A percentile compares a stretch with the other conserved stretches of the same genome.
phyloP scores from a whole-genome alignment of 2,113 vertebrate genomes.

The Candoia aspera region DNA sequence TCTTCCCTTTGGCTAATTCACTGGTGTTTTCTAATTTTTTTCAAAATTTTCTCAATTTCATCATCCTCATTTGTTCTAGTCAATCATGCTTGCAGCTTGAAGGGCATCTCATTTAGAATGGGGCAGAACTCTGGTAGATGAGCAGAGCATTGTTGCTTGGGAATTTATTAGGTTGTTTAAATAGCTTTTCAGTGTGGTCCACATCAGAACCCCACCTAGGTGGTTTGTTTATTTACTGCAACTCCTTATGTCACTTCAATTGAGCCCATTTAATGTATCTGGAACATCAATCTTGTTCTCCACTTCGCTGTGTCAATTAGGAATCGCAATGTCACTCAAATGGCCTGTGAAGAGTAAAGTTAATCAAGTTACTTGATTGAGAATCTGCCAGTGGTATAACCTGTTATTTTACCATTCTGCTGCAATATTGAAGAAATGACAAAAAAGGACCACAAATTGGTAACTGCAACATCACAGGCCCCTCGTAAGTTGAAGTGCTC shows the following conservation, averaged over 20 bases:
- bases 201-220: not conserved
- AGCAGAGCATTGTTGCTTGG: not conserved
- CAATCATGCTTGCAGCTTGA: conserved; percentile 13
- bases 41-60: not conserved
- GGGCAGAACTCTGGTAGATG: not conserved
- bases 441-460: conserved; percentile 39
- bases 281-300: conserved; percentile 38
- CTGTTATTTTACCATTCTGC: conserved; percentile 42
- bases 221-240: not conserved
- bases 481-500: conserved; percentile 31
- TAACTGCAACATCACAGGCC: conserved; percentile 43
- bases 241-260: not conserved
- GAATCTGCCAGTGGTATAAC: conserved; percentile 33
- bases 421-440: conserved; percentile 41
- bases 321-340: conserved; percentile 41
- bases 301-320: conserved; percentile 17
- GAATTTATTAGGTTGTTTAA: conserved; percentile 32
- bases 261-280: conserved; percentile 13
- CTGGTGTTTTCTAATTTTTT: not conserved
- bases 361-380: conserved; percentile 53
- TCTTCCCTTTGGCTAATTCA: not conserved
- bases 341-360: conserved; percentile 42
- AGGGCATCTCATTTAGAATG: conserved; percentile 33
- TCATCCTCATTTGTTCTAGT: conserved; percentile 2
- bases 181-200: conserved; percentile 3